Conservation (phyloP, 2,113 vertebrate species). For the Bubo blakistoni region DNA sequence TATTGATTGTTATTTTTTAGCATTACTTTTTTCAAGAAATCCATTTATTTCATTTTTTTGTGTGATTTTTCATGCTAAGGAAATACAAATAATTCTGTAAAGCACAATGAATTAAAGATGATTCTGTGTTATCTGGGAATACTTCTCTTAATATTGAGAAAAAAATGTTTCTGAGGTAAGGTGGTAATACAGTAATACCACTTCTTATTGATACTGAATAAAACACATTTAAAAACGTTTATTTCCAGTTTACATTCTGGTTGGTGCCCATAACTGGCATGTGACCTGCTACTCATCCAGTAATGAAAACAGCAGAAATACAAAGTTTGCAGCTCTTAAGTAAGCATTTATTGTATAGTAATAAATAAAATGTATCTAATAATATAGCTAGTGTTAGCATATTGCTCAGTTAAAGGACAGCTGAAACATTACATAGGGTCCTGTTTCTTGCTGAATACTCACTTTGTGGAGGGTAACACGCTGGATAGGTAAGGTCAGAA, state of each 20-base stretch:
- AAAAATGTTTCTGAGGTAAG: not conserved
- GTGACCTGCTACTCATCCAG: not conserved
- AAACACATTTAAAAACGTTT: not conserved
- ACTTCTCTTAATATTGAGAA: not conserved
- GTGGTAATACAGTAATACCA: not conserved
- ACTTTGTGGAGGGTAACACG: not conserved
- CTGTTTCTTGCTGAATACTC: not conserved
- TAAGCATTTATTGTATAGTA: not conserved
- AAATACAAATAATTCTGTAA: not conserved
- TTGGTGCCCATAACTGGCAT: not conserved
- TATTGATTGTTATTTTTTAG: not conserved
- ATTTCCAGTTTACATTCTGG: not conserved
- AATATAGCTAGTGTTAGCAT: not conserved
- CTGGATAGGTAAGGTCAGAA: not conserved
- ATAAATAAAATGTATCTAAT: not conserved
- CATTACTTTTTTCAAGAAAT: not conserved
- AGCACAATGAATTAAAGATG: not conserved
- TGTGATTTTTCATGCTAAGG: not conserved
- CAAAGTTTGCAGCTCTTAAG: not conserved
- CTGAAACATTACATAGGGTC: fast-evolving
- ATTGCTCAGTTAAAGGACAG: not conserved
- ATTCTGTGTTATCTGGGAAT: not conserved
- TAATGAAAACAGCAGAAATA: not conserved
- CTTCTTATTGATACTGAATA: not conserved
- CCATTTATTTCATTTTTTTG: not conserved